Percentiles rank a stretch among this genome's conserved stretches.
Conservation (phyloP, 2,797 vertebrate genomes). For the Bufotes viridis region DNA sequence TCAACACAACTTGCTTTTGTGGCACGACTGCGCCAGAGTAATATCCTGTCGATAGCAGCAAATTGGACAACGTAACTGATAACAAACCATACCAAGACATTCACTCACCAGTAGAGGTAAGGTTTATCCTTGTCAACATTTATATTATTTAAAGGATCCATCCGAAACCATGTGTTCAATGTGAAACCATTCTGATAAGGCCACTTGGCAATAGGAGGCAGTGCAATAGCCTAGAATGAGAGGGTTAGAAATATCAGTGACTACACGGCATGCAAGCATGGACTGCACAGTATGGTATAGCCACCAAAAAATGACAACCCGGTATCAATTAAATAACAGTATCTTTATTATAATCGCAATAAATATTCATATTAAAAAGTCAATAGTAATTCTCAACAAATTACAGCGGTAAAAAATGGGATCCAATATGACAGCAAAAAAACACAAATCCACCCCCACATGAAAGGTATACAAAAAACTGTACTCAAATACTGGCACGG, state of each 20-base stretch:
- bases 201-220: constrained; percentile 99
- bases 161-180: constrained; percentile 98
- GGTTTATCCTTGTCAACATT: constrained; percentile 98
- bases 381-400: too few relatives aligned
- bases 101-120: constrained; percentile 95
- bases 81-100: background rate
- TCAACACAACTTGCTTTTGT: background rate
- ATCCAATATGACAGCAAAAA: too few relatives aligned
- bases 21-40: background rate
- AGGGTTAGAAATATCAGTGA: constrained; percentile 34
- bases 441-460: too few relatives aligned
- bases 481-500: too few relatives aligned
- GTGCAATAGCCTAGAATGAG: constrained; percentile 88
- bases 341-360: too few relatives aligned
- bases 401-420: too few relatives aligned
- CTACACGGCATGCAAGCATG: background rate
- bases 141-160: constrained; percentile 97
- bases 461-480: too few relatives aligned
- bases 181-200: constrained; percentile 99
- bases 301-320: too few relatives aligned
- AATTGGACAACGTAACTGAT: background rate
- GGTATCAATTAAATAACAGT: too few relatives aligned
- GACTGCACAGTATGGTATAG: background rate
- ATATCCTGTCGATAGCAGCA: background rate
- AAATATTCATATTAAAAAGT: too few relatives aligned